Evolutionary conservation across 2,113 vertebrate genomes (phyloP), one percentile per base, ranked within the genome.

Genomic region (Periophthalmodon schlosseri): DNA sequence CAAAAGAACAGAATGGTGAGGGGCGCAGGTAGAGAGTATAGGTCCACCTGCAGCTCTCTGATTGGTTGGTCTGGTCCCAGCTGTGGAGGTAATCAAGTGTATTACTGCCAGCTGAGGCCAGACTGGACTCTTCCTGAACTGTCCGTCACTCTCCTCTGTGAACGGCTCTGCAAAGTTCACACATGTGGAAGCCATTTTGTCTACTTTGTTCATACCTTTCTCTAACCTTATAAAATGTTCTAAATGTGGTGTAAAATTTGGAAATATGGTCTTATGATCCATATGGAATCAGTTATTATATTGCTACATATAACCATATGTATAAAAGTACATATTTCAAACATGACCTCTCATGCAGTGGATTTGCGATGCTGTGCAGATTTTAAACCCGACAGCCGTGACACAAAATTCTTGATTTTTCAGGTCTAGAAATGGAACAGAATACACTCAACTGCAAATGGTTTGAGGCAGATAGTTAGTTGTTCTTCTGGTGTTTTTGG

Each of bases 141-240:
- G 15, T 18, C 28, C 6, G 16, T 34, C 61, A 34, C 20, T 34
- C 28, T 64, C 57, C 21, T 24, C 21, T 28, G 57, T 28, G 23
- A 24, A 28, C 2, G 5, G 13, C 21, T 34, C 60, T 33, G 49
- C 49, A 52, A 20, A 18, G 8, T 34, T 36, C 4, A 24, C 57
- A 60, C 57, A 64, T 64, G 16, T 64, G 61, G 61, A 34, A 20
- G 61, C 61, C 33, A 64, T 64, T 64, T 24, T 36, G 33, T 36
- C 16, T 2, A 20, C 33, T 64, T 28, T 18, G 58, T 28, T 14
- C 23, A 21, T 14, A 28, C 21, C 11, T 10, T 18, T 36, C 14
- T 5, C 24, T 2, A 9, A 7, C 18, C 16, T 36, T 36, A 36
- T 1, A 28, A 64, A 64, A 28, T 3, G 14, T 20, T 20, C 20